Evolutionary conservation across 2,113 vertebrate species (phyloP).

Genomic region (Illadopsis cleaveri): DNA sequence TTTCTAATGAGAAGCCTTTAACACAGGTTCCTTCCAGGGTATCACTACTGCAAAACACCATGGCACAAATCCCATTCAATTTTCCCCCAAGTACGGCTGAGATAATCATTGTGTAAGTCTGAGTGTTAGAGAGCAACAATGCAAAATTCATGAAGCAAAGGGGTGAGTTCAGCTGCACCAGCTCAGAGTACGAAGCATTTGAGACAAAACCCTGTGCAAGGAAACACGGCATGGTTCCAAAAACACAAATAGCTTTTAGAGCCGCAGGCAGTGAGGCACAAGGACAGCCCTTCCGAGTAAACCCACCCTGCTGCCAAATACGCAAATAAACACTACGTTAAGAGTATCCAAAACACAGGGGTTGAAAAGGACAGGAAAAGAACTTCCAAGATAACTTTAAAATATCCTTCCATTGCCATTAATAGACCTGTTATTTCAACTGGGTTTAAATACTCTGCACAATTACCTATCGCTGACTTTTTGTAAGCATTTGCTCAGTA

Average conservation of each 20-base stretch:
- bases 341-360: rapidly evolving
- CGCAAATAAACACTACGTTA: rapidly evolving
- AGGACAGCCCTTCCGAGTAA: not conserved
- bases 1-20: not conserved
- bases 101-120: rapidly evolving
- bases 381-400: not conserved
- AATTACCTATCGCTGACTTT: not conserved
- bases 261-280: not conserved
- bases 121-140: not conserved
- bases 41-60: not conserved
- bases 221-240: not conserved
- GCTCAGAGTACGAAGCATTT: rapidly evolving
- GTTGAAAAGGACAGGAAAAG: not conserved
- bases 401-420: not conserved
- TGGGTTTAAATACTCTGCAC: not conserved
- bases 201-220: not conserved
- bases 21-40: not conserved
- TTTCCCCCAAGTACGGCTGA: not conserved
- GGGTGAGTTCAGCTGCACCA: not conserved
- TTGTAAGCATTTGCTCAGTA: not conserved
- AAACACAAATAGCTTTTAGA: not conserved
- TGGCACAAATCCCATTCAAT: not conserved
- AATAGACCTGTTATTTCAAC: not conserved
- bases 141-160: not conserved
- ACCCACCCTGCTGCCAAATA: not conserved